Conservation (phyloP, 1,140 invertebrate species). For the Mamestra configurata region DNA sequence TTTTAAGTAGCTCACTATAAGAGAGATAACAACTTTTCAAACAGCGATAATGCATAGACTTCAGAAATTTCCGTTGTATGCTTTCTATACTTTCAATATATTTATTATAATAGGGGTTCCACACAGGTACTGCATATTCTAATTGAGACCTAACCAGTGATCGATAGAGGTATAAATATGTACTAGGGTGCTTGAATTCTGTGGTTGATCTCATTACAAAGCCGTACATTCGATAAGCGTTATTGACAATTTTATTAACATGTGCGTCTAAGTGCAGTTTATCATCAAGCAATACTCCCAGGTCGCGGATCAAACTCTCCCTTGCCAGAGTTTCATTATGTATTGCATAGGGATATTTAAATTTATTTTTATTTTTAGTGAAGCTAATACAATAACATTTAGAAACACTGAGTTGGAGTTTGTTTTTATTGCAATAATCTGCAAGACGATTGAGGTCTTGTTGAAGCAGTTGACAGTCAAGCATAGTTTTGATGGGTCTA, state of each 20-base stretch:
- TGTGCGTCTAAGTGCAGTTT: slow-evolving; percentile 54
- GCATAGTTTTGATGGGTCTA: slow-evolving; percentile 22
- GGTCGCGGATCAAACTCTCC: slow-evolving; percentile 51
- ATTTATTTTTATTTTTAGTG: slow-evolving; percentile 56
- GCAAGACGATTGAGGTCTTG: slow-evolving; percentile 56
- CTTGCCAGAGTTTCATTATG: not conserved
- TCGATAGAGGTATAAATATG: slow-evolving; percentile 14
- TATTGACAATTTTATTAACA: slow-evolving; percentile 52
- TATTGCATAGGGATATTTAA: slow-evolving; percentile 44
- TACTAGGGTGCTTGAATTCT: slow-evolving; percentile 49
- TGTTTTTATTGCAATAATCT: slow-evolving; percentile 56
- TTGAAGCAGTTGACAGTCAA: slow-evolving; percentile 54
- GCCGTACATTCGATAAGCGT: slow-evolving; percentile 56
- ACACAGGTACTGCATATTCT: slow-evolving; percentile 58
- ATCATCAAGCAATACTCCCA: slow-evolving; percentile 56
- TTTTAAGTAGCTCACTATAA: not conserved
- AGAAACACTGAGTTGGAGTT: slow-evolving; percentile 54
- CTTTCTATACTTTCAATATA: slow-evolving; percentile 51
- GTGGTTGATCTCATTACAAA: slow-evolving; percentile 54
- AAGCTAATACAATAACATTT: slow-evolving; percentile 63
- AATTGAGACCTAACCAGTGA: slow-evolving; percentile 53
- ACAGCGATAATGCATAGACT: slow-evolving; percentile 48
- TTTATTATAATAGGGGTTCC: slow-evolving; percentile 58
- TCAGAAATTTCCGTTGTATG: slow-evolving; percentile 51
- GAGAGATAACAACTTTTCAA: not conserved